Evolutionary conservation across 2,113 vertebrate genomes (phyloP).

Genomic region (Antechinus stuartii): DNA sequence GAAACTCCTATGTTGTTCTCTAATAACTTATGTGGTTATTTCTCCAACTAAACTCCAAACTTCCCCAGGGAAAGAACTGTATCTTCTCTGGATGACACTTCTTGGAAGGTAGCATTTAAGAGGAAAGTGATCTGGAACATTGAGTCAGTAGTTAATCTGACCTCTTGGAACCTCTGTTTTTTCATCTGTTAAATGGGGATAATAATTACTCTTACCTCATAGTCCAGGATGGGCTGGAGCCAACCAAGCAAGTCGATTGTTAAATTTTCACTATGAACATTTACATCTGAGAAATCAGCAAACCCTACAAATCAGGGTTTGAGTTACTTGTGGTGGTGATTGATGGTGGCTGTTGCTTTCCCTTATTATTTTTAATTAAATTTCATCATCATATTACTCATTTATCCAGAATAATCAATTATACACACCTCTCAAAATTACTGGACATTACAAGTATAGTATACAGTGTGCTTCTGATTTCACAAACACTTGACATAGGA

Average conservation of each 20-base stretch:
- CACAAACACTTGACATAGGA: slow-evolving; percentile 83
- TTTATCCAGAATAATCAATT: slow-evolving; percentile 60
- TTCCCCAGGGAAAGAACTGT: background rate
- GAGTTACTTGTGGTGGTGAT: background rate
- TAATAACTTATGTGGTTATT: background rate
- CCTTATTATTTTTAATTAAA: background rate
- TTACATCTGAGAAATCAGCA: background rate
- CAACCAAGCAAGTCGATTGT: background rate
- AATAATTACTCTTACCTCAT: background rate
- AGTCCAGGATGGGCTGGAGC: background rate
- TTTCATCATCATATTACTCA: slow-evolving; percentile 70
- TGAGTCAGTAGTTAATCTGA: background rate
- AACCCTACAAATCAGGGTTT: background rate
- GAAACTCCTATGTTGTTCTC: background rate
- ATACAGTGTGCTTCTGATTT: slow-evolving; percentile 77
- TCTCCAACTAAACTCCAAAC: background rate
- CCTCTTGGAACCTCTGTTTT: background rate
- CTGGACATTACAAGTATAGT: slow-evolving; percentile 75
- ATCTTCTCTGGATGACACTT: background rate
- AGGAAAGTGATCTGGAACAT: background rate
- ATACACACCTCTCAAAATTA: slow-evolving; percentile 78
- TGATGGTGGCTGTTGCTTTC: background rate
- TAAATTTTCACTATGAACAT: background rate
- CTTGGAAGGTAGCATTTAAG: background rate
- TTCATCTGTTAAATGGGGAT: background rate